Base-by-base conservation (phyloP, 64 coral and sea anemone genomes). In the Actinia equina region DNA sequence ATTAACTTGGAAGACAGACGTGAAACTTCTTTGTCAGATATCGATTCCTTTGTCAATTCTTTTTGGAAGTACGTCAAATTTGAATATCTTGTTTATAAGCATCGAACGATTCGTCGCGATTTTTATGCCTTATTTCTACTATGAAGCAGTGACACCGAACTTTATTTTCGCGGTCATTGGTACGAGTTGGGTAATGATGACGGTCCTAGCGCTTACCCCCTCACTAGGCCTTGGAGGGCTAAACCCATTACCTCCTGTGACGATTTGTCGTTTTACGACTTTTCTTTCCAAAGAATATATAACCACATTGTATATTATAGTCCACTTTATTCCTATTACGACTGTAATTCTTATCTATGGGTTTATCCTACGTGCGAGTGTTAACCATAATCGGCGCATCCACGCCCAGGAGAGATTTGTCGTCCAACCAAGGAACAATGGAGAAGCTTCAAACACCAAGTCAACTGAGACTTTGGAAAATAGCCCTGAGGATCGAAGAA, bases 11-110 rank as follows among this genome's bases (percentile, higher is more conserved):
- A 41, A 56, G 17, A 52, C 53, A 13, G 54, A 92, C 52, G 59
- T 89, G 15, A 86, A 9, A 7, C 17, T 78, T 1, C 77, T 95
- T 14, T 95, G 94, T n/a, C 94, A 43, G 3, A 52, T 85, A 14
- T 82, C 90, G 7, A 95, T 95, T 77, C 90, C 83, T 0, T 17
- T 71, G n/a, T 92, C 90, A 8, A 95, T 89, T 4, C 22, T 92
- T 22, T 95, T 95, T 76, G 94, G 94, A 15, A 89, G 90, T 10
- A 86, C 94, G 13, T 95, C 94, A 43, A 95, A 92, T 65, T 43
- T 95, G 18, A 91, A 91, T 44, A 95, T 95, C 12, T 61, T 95
- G 14, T 85, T 95, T 15, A 92, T 95, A 27, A 92, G 90, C 49
- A 51, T 89, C 15, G 94, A 95, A 44, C 77, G 90, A 22, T 88